Conservation (phyloP, 2,113 vertebrate genomes). For the Phrynosoma blainvillii region DNA sequence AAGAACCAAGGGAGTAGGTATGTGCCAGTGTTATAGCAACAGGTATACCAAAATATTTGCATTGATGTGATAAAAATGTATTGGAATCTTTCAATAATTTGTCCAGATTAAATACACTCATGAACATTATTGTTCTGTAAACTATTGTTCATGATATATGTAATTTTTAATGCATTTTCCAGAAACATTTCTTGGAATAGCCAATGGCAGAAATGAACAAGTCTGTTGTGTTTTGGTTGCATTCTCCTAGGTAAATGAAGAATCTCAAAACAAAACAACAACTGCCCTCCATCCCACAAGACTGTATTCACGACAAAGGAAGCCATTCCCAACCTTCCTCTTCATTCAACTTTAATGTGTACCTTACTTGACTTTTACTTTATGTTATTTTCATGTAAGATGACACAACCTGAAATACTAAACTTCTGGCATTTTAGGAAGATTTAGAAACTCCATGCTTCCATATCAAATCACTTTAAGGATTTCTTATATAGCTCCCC, state of each 20-base stretch:
- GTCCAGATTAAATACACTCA: not conserved
- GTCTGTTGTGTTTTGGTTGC: not conserved
- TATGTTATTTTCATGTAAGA: not conserved
- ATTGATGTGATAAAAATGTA: not conserved
- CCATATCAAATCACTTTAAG: conserved; percentile 5
- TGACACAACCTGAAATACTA: not conserved
- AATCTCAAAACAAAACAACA: not conserved
- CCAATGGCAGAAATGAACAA: not conserved
- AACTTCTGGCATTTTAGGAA: not conserved
- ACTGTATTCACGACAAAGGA: not conserved
- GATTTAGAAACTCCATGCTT: not conserved
- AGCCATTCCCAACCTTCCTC: not conserved
- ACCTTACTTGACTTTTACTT: conserved; percentile 20
- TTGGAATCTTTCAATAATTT: not conserved
- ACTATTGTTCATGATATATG: not conserved
- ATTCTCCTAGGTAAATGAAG: not conserved
- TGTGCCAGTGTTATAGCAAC: not conserved
- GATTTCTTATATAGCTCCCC: not conserved
- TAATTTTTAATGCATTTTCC: not conserved
- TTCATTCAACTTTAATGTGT: too few species aligned
- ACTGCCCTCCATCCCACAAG: too few species aligned
- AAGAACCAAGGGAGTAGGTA: not conserved
- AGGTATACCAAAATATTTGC: not conserved
- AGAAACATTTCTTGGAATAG: not conserved
- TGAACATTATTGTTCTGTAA: not conserved